Conservation (phyloP, 2,888 invertebrate genomes). For the Catocala nupta region DNA sequence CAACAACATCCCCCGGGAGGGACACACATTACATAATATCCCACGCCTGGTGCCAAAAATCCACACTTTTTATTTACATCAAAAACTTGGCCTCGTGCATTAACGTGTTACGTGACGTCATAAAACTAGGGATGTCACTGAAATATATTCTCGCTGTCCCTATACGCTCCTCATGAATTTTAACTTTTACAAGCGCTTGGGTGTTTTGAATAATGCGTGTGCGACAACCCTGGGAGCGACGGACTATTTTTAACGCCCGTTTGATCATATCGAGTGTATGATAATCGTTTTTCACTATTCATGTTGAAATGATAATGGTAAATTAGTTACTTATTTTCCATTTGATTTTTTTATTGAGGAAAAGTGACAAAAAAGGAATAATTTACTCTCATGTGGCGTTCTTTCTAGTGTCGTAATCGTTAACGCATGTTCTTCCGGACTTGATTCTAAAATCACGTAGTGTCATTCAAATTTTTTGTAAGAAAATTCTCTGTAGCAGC, state of each 20-base stretch:
- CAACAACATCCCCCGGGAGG: constrained; percentile 4
- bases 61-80: constrained; percentile 56
- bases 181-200: constrained; percentile 65
- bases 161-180: constrained; percentile 78
- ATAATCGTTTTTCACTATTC: constrained; percentile 42
- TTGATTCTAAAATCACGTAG: no score
- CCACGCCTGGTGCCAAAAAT: constrained; percentile 25
- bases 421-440: no score
- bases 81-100: constrained; percentile 53
- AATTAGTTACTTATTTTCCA: no score
- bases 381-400: no score
- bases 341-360: no score
- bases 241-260: constrained; percentile 52
- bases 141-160: constrained; percentile 67
- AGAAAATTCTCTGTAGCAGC: no score
- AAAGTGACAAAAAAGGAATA: no score
- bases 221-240: constrained; percentile 49
- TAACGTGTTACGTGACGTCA: constrained; percentile 78
- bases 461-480: no score
- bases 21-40: constrained; percentile 3
- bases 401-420: no score
- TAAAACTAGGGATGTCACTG: constrained; percentile 69
- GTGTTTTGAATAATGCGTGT: constrained; percentile 71
- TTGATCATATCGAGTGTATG: constrained; percentile 49
- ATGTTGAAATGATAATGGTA: constrained; percentile 19